Conservation (phyloP, 2,797 vertebrate species). For the Glyptemys insculpta region DNA sequence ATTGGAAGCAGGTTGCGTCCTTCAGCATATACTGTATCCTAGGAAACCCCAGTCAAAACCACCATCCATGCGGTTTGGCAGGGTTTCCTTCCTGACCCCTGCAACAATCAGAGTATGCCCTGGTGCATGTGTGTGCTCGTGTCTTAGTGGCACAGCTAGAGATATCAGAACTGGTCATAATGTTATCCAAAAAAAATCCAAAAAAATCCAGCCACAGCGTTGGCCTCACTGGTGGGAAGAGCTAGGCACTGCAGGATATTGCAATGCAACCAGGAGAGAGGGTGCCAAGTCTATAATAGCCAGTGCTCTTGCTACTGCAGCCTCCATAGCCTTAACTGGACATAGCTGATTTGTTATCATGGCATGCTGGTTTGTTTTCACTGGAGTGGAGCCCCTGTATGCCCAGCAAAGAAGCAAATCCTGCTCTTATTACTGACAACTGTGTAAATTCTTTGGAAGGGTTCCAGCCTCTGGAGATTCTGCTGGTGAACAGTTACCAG, state of each 20-base stretch:
- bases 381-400: slow-evolving; percentile 37
- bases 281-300: slow-evolving; percentile 69
- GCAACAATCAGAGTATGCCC: neutral
- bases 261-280: slow-evolving; percentile 29
- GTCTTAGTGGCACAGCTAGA: neutral
- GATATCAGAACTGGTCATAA: neutral
- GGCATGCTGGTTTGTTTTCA: slow-evolving; percentile 49
- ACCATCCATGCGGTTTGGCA: neutral
- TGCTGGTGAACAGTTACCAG: slow-evolving; percentile 19
- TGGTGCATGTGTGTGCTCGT: neutral
- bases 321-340: slow-evolving; percentile 71
- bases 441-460: slow-evolving; percentile 60
- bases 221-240: slow-evolving; percentile 22
- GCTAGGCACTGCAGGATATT: slow-evolving; percentile 25
- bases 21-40: neutral
- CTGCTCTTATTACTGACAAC: neutral
- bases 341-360: slow-evolving; percentile 60
- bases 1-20: neutral
- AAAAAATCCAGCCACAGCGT: neutral
- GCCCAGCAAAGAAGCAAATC: neutral
- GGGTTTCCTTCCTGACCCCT: neutral
- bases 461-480: slow-evolving; percentile 18
- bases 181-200: neutral
- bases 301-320: slow-evolving; percentile 6
- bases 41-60: neutral